Evolutionary conservation across 2,113 vertebrate genomes (phyloP).

Genomic region (Hypanus sabinus): DNA sequence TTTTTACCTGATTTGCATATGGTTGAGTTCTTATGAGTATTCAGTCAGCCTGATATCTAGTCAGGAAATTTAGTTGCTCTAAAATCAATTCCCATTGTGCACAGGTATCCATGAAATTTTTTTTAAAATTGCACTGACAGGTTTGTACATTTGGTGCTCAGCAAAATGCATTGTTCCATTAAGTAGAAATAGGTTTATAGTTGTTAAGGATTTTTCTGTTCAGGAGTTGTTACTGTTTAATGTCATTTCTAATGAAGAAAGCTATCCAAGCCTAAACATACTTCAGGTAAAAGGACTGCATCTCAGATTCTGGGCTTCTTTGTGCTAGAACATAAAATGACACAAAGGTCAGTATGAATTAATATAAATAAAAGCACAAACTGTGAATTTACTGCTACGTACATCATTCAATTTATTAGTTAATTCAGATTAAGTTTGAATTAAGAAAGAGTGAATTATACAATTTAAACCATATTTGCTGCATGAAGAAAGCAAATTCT

Average conservation of each 20-base stretch:
- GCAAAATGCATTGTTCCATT: background rate
- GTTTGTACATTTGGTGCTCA: background rate
- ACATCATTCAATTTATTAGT: conserved; percentile 10
- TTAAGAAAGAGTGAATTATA: conserved; percentile 6
- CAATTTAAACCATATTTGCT: background rate
- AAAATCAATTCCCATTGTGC: background rate
- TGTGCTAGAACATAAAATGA: background rate
- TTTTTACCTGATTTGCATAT: background rate
- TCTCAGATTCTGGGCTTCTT: background rate
- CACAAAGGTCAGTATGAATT: background rate
- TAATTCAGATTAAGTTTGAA: conserved; percentile 17
- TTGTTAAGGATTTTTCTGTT: background rate
- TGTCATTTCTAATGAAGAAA: background rate
- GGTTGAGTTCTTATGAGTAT: background rate
- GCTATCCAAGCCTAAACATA: background rate
- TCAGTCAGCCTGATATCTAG: background rate
- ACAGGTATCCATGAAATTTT: background rate
- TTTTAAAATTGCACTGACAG: background rate
- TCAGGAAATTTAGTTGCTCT: background rate
- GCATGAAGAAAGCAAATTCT: background rate
- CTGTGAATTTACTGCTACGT: background rate
- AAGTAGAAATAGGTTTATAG: background rate
- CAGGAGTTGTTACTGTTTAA: background rate
- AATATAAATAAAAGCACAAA: background rate
- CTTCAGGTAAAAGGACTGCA: background rate